Evolutionary conservation across 2,113 vertebrate genomes (phyloP).

Genomic region (Sporophila hypoxantha): DNA sequence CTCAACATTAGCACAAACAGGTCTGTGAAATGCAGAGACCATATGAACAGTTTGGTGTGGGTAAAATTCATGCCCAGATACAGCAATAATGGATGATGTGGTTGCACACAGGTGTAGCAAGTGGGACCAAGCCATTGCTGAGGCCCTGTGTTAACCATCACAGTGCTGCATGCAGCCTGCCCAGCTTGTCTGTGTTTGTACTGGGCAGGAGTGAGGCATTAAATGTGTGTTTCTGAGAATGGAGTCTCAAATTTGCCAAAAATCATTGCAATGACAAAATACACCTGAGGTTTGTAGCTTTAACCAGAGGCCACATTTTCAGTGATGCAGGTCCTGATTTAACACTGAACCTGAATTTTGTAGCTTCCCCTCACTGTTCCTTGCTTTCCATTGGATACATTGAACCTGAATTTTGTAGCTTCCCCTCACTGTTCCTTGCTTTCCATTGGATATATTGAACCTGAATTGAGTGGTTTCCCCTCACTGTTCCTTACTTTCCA

Average conservation of each 20-base stretch:
- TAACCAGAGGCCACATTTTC: not conserved
- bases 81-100: not conserved
- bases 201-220: not conserved
- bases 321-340: accelerated
- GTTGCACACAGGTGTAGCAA: not conserved
- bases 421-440: too few relatives aligned
- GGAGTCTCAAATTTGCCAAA: not conserved
- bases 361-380: not conserved
- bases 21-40: not conserved
- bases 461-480: accelerated
- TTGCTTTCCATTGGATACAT: too few relatives aligned
- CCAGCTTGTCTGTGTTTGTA: not conserved
- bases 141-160: not conserved
- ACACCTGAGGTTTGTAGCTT: not conserved
- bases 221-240: not conserved
- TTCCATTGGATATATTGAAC: not conserved
- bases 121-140: not conserved
- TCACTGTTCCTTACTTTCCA: not conserved
- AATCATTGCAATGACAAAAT: not conserved
- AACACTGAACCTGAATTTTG: not conserved
- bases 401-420: too few relatives aligned
- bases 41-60: not conserved
- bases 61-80: not conserved
- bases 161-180: not conserved
- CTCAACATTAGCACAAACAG: not conserved